Evolutionary conservation across 2,797 vertebrate species (phyloP).

Genomic region (Poeciliopsis gracilis): DNA sequence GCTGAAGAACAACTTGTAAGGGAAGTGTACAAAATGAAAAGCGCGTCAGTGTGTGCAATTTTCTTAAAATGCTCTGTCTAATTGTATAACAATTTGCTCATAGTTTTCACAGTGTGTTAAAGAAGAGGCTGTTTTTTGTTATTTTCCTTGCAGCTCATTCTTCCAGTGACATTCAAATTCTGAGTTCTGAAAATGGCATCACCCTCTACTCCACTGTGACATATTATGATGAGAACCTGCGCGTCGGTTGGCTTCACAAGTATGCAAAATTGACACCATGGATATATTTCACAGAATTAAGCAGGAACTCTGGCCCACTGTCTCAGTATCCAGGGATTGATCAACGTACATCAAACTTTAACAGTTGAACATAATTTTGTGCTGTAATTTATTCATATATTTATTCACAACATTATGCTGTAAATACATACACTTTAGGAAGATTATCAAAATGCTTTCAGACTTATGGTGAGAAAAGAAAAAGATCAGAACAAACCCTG

Average conservation of each 20-base stretch:
- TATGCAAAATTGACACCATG: conserved; percentile 68
- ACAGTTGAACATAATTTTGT: neutral
- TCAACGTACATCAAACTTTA: neutral
- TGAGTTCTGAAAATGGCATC: conserved; percentile 94
- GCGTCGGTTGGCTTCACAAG: conserved; percentile 92
- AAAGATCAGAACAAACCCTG: neutral
- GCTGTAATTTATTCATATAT: neutral
- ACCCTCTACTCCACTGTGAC: conserved; percentile 88
- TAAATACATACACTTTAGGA: neutral
- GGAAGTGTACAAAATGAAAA: neutral
- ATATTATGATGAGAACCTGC: conserved; percentile 90
- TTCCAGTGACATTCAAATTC: conserved; percentile 87
- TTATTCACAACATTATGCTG: neutral
- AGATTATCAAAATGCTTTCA: neutral
- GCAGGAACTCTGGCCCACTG: neutral
- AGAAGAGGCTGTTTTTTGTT: conserved; percentile 4
- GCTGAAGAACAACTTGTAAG: conserved; percentile 12
- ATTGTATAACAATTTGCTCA: conserved; percentile 9
- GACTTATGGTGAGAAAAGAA: neutral
- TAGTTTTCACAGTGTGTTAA: neutral
- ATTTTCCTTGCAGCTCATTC: conserved; percentile 85
- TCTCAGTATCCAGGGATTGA: neutral
- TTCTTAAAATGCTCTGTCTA: neutral
- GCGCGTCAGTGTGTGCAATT: neutral
- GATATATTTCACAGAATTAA: neutral